These are phyloP conservation scores for Callyntrura guangdongensis DNA, from an alignment of 2,888 invertebrate species.

Conservation along the genomic window DNA sequence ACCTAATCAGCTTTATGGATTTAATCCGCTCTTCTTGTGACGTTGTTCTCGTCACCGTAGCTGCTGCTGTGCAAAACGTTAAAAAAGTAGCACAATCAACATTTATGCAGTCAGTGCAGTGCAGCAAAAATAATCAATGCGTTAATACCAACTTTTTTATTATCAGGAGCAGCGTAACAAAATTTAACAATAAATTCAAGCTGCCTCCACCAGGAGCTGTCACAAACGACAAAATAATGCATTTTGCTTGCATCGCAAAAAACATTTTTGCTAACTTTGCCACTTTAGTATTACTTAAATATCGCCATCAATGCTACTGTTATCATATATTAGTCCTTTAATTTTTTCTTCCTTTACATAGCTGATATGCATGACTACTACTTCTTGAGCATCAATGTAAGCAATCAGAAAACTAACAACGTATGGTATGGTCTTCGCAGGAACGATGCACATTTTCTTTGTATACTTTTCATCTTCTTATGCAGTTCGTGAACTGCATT, in stretches of 20 bases:
- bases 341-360: background rate
- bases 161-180: too few species aligned
- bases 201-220: background rate
- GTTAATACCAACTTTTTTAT: too few species aligned
- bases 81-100: background rate
- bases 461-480: background rate
- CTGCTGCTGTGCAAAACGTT: background rate
- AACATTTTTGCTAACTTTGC: background rate
- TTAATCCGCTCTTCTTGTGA: too few species aligned
- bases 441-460: slow-evolving; percentile 36
- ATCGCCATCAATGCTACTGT: background rate
- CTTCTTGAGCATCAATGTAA: background rate
- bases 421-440: too few species aligned
- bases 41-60: too few species aligned
- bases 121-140: too few species aligned
- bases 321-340: background rate
- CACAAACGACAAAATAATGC: background rate
- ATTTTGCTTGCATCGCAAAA: slow-evolving; percentile 5
- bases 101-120: too few species aligned
- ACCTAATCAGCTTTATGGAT: too few species aligned
- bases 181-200: too few species aligned
- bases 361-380: slow-evolving; percentile 26
- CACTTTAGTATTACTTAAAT: background rate
- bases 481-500: slow-evolving; percentile 44
- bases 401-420: too few species aligned